Base-by-base conservation (phyloP, 2,113 vertebrate species). In the Spheniscus mendiculus region DNA sequence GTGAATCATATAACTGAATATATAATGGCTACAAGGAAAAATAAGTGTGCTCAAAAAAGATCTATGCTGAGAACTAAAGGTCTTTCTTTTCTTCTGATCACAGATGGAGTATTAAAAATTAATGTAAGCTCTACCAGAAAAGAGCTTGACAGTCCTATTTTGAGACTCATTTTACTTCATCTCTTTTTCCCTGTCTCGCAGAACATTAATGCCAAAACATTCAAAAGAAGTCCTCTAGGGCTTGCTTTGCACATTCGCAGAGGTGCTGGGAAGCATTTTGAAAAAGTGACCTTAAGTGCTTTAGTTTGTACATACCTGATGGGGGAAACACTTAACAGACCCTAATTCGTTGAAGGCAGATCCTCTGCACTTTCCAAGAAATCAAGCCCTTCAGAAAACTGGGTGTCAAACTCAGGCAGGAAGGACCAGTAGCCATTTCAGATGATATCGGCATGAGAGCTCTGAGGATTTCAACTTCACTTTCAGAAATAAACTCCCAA, bases 31-130 rank as follows among this genome's bases (percentile, higher is more conserved):
- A 93, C 53, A 38, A 85, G 82, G 66, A 76, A 96, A 96, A 96
- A 77, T 73, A 92, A 90, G 23, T 66, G 81, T 73, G 83, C 94
- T 95, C 81, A 83, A 74, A 97, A 97, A 96, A 96, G 94, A 95
- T 91, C 82, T 94, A 78, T 91, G 73, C 73, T 66, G 66, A 90
- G 95, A 97, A 95, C 77, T 91, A 95, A 97, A 97, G 89, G 90
- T 96, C 94, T 95, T 87, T 90, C 79, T 97, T 90, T 89, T 95
- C 96, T 94, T 93, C 96, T 97, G 94, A 96, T 97, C 96, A 94
- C 94, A 97, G 97, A 97, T 96, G 93, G 93, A 95, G 93, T 93
- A 97, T 97, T 97, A 97, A 97, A 97, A 97, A 97, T 97, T 97
- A 97, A 97, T 97, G 90, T 72, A 71, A 95, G 83, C 91, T 95